Conservation (phyloP, 2,113 vertebrate genomes). For the Periophthalmodon schlosseri region DNA sequence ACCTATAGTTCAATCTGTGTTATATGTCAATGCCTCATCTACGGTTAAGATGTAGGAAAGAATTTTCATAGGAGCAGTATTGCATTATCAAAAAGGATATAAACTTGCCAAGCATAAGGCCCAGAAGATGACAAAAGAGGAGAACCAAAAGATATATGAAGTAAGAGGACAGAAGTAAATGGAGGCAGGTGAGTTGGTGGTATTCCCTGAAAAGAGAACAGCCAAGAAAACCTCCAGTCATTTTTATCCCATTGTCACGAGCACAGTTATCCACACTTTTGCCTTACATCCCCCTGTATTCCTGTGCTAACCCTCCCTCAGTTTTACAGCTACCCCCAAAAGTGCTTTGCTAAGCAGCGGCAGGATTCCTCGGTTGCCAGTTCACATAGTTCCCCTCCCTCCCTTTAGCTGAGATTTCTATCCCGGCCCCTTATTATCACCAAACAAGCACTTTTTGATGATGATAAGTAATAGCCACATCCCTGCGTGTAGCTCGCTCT, state of each 20-base stretch:
- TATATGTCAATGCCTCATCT: neutral
- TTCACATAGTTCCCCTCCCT: conserved; percentile 69
- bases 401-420: conserved; percentile 72
- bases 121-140: neutral
- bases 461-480: conserved; percentile 78
- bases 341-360: conserved; percentile 72
- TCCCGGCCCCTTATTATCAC: conserved; percentile 75
- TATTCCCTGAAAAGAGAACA: neutral
- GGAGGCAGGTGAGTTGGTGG: neutral
- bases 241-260: neutral
- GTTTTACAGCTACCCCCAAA: conserved; percentile 58
- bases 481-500: conserved; percentile 66
- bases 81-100: no score
- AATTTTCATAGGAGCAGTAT: no score
- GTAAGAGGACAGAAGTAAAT: neutral
- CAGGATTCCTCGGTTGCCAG: conserved; percentile 68
- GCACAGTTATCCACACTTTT: conserved; percentile 13
- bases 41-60: no score
- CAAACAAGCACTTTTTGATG: conserved; percentile 79
- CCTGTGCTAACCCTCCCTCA: conserved; percentile 65
- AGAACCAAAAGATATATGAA: neutral
- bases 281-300: conserved; percentile 70
- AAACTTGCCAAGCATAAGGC: no score
- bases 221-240: neutral
- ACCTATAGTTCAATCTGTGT: neutral